Percentiles rank a stretch among this genome's conserved stretches.
Conservation (phyloP, 2,797 vertebrate genomes). For the Leptodactylus fallax region DNA sequence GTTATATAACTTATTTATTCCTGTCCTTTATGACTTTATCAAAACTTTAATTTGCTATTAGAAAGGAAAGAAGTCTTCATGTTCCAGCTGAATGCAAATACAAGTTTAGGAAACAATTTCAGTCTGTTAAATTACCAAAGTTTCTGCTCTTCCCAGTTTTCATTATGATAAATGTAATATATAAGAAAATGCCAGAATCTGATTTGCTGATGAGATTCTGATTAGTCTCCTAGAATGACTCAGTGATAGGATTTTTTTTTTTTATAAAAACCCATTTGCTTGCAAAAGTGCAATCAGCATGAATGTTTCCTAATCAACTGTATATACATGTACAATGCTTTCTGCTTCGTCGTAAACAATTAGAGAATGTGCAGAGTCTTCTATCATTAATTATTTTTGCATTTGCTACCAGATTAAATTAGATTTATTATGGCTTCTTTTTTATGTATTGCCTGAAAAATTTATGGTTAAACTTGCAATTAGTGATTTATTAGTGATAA, state of each 20-base stretch:
- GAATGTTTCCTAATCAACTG: slow-evolving; percentile 37
- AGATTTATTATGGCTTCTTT: no score
- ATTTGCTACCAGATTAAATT: neutral
- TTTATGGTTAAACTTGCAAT: neutral
- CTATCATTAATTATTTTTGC: neutral
- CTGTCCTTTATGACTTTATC: neutral
- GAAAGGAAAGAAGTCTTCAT: neutral
- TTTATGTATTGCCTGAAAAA: neutral
- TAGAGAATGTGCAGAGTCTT: neutral
- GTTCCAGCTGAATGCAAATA: slow-evolving; percentile 4
- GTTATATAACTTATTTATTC: neutral
- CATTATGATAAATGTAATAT: slow-evolving; percentile 27
- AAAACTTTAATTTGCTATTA: neutral
- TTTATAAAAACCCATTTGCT: slow-evolving; percentile 24
- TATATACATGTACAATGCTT: slow-evolving; percentile 14
- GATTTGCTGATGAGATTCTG: slow-evolving; percentile 23
- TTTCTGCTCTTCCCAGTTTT: neutral
- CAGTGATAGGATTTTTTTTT: slow-evolving; percentile 1
- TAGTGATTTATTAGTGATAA: neutral
- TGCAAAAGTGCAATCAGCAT: slow-evolving; percentile 23
- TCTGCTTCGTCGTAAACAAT: neutral
- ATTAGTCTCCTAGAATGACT: slow-evolving; percentile 26
- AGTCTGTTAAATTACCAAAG: slow-evolving; percentile 9
- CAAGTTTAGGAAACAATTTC: slow-evolving; percentile 25
- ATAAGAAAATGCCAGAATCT: slow-evolving; percentile 20